Evolutionary conservation across 2,888 invertebrate genomes (phyloP), one percentile per base, ranked within the genome.

Genomic region (Limenitis camilla): DNA sequence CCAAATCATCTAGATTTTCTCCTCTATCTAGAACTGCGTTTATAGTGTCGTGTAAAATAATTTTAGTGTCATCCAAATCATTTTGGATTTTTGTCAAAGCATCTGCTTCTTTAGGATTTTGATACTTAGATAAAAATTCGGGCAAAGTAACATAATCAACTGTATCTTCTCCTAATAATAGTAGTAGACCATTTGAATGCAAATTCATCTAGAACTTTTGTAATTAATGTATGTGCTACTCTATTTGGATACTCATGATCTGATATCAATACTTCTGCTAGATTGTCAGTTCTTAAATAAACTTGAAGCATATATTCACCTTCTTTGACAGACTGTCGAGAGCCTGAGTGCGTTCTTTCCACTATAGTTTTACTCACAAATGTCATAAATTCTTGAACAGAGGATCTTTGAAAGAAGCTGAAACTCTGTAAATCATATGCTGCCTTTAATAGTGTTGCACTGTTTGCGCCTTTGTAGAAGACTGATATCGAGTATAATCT

Each of bases 61-160:
- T 98, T 88, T 98, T 99, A 0, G 99, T 99, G 84, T 99, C 99
- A 83, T 99, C 99, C 61, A 99, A 89, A 77, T 99, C 99, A 69
- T 93, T 94, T 85, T 99, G 97, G 76, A 99, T 97, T 87, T 96
- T 97, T 0, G 97, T 97, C 78, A 99, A 90, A n/a, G 98, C 94
- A 90, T 99, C 99, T 8, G 99, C 99, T 82, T 99, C 97, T 64
- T 92, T 91, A 0, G 99, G 99, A 88, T 99, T 97, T 88, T 98
- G 98, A 79, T 97, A 98, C 76, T 93, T 95, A 0, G 91, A 89
- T 68, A 98, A 86, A 76, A 93, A 94, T 45, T 90, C 86, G 31
- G 90, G 88, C 72, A 92, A 75, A 58, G 92, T 90, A 48, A 92
- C 90, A 75, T 94, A 96, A 55, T 91, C 89, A 28, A 92, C 89